Evolutionary conservation across 2,113 vertebrate species (phyloP).

Genomic region (Chaetorhynchus papuensis): DNA sequence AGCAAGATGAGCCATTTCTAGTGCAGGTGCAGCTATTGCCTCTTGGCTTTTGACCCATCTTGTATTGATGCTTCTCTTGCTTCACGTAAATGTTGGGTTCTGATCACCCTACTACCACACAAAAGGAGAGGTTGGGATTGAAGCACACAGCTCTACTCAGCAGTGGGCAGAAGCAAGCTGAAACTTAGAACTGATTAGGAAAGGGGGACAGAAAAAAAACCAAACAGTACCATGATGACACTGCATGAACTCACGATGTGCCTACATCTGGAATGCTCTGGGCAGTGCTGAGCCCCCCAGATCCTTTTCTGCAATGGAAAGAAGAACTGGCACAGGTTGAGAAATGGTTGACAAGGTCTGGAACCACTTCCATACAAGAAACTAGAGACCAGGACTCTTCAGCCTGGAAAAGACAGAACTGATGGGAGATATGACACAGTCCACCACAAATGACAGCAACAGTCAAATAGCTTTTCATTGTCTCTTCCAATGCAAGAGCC

Average conservation of each 20-base stretch:
- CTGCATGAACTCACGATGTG: not conserved
- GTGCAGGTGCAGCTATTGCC: not conserved
- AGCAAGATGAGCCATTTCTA: not conserved
- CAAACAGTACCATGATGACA: not conserved
- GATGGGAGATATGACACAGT: not conserved
- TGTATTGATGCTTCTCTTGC: not conserved
- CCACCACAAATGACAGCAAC: not conserved
- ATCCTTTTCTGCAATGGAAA: not conserved
- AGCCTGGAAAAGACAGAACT: not conserved
- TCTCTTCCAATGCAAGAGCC: not conserved
- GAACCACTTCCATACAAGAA: not conserved
- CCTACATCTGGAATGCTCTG: not conserved
- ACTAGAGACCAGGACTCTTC: not conserved
- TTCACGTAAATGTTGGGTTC: not conserved
- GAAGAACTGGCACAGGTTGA: constrained; percentile 1
- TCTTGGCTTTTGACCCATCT: not conserved
- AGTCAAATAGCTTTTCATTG: not conserved
- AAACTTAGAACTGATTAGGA: not conserved
- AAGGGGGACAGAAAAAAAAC: not conserved
- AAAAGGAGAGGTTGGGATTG: not conserved
- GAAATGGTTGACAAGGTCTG: not conserved
- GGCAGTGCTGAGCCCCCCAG: not conserved
- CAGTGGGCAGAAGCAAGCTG: not conserved
- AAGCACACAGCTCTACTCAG: not conserved
- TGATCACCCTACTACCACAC: not conserved